Percentiles rank a stretch among this genome's conserved stretches.
Evolutionary conservation across 2,113 vertebrate genomes (phyloP).

Genomic region (pig (Sus scrofa)): DNA sequence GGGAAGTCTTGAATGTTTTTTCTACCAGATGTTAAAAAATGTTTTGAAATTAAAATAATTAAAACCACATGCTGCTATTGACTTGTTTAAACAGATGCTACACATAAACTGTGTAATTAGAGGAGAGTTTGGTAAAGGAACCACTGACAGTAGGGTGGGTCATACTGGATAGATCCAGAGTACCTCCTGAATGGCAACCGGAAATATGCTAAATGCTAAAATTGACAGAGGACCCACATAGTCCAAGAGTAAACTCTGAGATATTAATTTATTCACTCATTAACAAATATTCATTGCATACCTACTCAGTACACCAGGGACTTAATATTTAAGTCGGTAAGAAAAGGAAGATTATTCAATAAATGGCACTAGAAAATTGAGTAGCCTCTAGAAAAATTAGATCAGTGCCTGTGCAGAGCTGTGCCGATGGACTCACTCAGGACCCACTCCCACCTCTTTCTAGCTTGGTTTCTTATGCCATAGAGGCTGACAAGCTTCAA

Average conservation of each 20-base stretch:
- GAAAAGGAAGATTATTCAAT: conserved; percentile 41
- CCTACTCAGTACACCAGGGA: background rate
- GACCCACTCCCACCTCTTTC: background rate
- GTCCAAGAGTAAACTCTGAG: background rate
- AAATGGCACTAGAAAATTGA: conserved; percentile 34
- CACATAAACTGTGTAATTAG: background rate
- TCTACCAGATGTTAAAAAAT: background rate
- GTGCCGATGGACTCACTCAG: background rate
- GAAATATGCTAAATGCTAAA: background rate
- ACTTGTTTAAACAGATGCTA: background rate
- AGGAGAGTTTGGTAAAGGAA: background rate
- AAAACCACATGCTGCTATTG: background rate
- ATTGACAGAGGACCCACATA: background rate
- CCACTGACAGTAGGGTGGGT: background rate
- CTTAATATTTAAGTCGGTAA: background rate
- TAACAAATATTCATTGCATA: background rate
- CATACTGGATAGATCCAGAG: background rate
- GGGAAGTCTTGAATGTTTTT: background rate
- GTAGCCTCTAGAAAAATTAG: conserved; percentile 6
- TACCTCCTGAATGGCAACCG: background rate
- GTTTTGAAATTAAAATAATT: conserved; percentile 12
- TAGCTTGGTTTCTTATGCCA: background rate
- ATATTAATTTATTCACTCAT: too few species aligned
- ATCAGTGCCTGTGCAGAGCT: background rate
- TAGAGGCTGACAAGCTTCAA: background rate